A percentile compares a stretch with the other conserved stretches of the same genome.
These are phyloP conservation scores for Acheta domesticus DNA, from an alignment of 2,888 invertebrate genomes.

Conservation along the genomic window DNA sequence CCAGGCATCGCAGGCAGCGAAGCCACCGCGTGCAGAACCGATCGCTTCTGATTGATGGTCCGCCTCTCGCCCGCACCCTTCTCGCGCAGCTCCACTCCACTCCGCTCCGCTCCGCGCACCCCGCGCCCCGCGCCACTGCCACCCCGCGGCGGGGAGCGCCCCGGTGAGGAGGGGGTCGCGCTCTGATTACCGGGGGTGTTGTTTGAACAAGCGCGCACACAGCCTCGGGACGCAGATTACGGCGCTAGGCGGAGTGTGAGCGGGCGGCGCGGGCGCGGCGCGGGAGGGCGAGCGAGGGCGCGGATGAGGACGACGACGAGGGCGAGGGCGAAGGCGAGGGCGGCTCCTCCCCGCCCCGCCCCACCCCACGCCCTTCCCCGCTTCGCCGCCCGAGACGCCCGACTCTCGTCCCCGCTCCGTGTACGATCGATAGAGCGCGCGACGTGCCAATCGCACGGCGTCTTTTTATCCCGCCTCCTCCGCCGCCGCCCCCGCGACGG, in stretches of 20 bases:
- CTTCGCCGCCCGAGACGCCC: background rate
- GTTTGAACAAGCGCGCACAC: constrained; percentile 18
- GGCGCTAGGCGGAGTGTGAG: background rate
- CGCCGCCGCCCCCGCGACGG: background rate
- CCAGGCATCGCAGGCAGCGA: too few species aligned
- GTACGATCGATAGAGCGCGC: background rate
- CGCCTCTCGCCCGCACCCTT: too few species aligned
- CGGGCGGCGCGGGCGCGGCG: too few species aligned
- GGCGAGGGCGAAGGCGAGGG: background rate
- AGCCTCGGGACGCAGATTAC: constrained; percentile 12
- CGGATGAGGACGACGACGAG: too few species aligned
- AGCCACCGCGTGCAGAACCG: too few species aligned
- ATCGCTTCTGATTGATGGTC: too few species aligned
- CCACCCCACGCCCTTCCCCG: background rate
- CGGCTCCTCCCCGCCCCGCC: constrained; percentile 2
- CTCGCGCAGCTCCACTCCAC: too few species aligned
- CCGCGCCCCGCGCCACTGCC: too few species aligned
- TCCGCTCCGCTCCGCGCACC: too few species aligned
- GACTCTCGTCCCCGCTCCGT: background rate
- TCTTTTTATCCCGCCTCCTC: background rate
- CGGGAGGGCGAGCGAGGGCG: constrained; percentile 18
- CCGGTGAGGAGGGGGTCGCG: background rate
- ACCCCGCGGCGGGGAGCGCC: too few species aligned
- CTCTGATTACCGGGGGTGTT: background rate
- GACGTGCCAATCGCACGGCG: constrained; percentile 9